These are phyloP conservation scores for Centrocercus urophasianus DNA, from an alignment of 2,113 vertebrate species.

Conservation along the genomic window DNA sequence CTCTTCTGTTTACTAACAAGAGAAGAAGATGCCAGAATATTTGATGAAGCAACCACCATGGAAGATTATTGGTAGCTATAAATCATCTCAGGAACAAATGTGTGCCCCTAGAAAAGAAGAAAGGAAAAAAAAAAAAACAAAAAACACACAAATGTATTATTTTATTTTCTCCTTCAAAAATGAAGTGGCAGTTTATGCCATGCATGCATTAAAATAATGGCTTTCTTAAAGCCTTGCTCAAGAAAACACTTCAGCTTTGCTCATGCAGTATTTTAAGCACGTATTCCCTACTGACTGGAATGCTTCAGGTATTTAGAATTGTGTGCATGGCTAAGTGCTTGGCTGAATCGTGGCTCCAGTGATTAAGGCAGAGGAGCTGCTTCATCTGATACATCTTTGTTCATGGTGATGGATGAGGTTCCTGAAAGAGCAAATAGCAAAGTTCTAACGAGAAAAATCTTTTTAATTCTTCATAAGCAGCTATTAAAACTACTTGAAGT, in stretches of 20 bases:
- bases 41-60: background rate
- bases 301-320: background rate
- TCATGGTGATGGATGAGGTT: background rate
- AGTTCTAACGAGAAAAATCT: background rate
- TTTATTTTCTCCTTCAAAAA: background rate
- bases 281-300: background rate
- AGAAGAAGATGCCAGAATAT: conserved; percentile 25
- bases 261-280: background rate
- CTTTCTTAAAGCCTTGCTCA: background rate
- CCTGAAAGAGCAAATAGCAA: background rate
- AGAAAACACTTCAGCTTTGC: background rate
- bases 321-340: background rate
- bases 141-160: background rate
- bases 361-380: background rate
- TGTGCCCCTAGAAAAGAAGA: conserved; percentile 38
- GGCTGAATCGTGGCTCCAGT: background rate
- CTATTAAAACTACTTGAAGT: background rate
- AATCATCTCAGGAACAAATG: conserved; percentile 1
- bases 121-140: background rate
- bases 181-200: background rate
- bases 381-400: background rate
- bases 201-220: background rate
- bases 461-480: background rate
- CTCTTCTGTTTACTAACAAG: conserved; percentile 43
- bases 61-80: conserved; percentile 26